These are phyloP conservation scores for Apodemus sylvaticus DNA, from an alignment of 2,113 vertebrate species.

Conservation along the genomic window DNA sequence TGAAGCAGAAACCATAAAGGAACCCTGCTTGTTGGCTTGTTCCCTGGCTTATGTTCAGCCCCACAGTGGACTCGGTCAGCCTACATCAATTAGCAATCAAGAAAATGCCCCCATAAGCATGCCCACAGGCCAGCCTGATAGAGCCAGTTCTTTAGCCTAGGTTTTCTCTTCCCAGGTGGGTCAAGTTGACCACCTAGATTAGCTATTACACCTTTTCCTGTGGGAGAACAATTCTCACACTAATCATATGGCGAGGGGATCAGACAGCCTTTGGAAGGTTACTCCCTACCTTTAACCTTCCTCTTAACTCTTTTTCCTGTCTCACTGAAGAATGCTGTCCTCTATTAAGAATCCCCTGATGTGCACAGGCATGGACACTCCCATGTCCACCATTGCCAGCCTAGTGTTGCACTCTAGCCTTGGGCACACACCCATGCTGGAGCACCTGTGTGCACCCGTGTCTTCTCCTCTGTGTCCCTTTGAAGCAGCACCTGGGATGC, in stretches of 20 bases:
- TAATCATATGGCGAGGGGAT: neutral
- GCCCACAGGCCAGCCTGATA: neutral
- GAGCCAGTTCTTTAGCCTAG: neutral
- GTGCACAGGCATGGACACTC: too few relatives aligned
- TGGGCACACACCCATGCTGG: neutral
- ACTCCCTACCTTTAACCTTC: neutral
- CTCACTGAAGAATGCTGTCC: neutral
- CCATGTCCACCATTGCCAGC: too few relatives aligned
- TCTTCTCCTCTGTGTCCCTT: neutral
- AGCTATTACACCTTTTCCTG: neutral
- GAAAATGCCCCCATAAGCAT: too few relatives aligned
- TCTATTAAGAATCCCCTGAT: neutral
- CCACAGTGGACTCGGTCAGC: neutral
- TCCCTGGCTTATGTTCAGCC: neutral
- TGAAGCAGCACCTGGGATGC: neutral
- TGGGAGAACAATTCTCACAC: neutral
- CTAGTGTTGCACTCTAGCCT: neutral
- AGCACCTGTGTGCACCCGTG: neutral
- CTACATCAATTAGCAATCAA: neutral
- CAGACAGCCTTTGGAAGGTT: neutral
- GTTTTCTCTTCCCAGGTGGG: too few relatives aligned
- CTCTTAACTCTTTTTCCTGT: neutral
- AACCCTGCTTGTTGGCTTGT: neutral
- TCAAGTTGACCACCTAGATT: neutral
- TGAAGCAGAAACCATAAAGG: neutral